Evolutionary conservation across 2,113 vertebrate species (phyloP).

Genomic region (Hipposideros armiger): DNA sequence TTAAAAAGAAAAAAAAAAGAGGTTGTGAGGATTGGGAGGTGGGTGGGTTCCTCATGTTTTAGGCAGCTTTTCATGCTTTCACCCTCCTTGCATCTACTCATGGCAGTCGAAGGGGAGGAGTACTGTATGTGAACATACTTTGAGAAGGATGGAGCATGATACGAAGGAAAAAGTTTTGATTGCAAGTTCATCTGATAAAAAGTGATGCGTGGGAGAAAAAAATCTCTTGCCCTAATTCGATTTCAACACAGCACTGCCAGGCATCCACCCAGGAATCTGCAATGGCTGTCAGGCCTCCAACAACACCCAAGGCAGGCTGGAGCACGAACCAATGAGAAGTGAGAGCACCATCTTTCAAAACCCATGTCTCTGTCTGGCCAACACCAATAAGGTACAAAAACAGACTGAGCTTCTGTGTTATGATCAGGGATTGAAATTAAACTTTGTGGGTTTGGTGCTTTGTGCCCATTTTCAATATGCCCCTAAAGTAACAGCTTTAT

Average conservation of each 20-base stretch:
- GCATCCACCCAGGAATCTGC: background rate
- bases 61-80: background rate
- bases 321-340: background rate
- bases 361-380: background rate
- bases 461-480: background rate
- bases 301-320: background rate
- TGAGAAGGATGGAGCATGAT: background rate
- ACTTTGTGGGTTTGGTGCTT: background rate
- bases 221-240: background rate
- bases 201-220: background rate
- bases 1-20: background rate
- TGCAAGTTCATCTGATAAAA: conserved; percentile 7
- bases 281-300: background rate
- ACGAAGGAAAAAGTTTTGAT: background rate
- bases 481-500: conserved; percentile 20
- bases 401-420: background rate
- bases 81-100: background rate
- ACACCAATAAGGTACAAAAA: background rate
- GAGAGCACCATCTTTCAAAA: background rate
- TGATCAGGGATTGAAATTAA: background rate
- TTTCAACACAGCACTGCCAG: background rate
- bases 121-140: background rate
- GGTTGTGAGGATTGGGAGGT: fast-evolving
- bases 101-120: background rate
- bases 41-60: background rate